Evolutionary conservation across 1,140 invertebrate genomes (phyloP).

Genomic region (Aphis gossypii): DNA sequence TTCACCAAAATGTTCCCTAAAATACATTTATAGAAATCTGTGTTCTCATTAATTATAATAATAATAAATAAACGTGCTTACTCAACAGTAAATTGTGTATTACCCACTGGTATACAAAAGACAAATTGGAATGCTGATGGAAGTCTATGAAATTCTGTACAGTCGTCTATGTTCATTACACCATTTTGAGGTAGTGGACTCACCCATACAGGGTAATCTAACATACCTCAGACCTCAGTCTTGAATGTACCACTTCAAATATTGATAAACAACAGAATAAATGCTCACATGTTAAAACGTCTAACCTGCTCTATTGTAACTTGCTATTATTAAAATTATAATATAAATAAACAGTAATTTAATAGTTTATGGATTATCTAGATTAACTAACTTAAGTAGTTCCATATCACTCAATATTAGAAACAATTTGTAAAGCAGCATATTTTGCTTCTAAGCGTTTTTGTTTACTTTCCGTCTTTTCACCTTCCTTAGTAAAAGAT

Average conservation of each 20-base stretch:
- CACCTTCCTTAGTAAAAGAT: slow-evolving; percentile 93
- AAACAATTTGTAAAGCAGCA: slow-evolving; percentile 92
- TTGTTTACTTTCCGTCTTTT: slow-evolving; percentile 95
- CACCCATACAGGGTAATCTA: slow-evolving; percentile 90
- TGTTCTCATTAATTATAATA: neutral
- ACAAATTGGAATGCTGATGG: slow-evolving; percentile 95
- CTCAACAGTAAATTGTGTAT: slow-evolving; percentile 97
- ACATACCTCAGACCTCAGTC: slow-evolving; percentile 76
- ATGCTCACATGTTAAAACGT: slow-evolving; percentile 93
- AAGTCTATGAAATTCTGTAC: too few relatives aligned
- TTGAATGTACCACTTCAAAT: slow-evolving; percentile 92
- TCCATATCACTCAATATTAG: slow-evolving; percentile 95
- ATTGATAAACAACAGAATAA: slow-evolving; percentile 98
- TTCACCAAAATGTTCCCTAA: slow-evolving; percentile 95
- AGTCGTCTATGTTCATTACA: too few relatives aligned
- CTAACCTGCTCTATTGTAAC: slow-evolving; percentile 87
- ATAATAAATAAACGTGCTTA: slow-evolving; percentile 67
- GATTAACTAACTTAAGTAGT: slow-evolving; percentile 79
- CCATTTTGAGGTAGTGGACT: slow-evolving; percentile 88
- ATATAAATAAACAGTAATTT: neutral
- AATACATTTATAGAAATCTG: slow-evolving; percentile 61
- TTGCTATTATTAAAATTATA: slow-evolving; percentile 71
- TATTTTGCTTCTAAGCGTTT: slow-evolving; percentile 95
- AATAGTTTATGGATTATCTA: neutral
- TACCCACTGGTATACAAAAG: slow-evolving; percentile 96